Conservation (phyloP, 2,113 vertebrate genomes). For the Thunnus maccoyii region DNA sequence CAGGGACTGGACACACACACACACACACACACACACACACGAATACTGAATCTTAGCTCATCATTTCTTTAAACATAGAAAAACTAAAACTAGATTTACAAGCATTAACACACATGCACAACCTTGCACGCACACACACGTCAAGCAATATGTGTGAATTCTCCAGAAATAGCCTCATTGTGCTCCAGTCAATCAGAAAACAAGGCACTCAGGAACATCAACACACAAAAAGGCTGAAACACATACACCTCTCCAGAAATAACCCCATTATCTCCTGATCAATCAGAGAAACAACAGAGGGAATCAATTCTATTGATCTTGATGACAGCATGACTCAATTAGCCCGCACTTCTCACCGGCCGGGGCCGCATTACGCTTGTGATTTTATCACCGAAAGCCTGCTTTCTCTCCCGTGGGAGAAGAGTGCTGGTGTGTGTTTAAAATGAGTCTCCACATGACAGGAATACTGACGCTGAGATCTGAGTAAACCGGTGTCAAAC, state of each 20-base stretch:
- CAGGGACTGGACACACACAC: background rate
- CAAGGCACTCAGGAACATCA: background rate
- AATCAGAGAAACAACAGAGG: constrained; percentile 51
- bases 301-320: constrained; percentile 47
- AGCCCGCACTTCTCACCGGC: constrained; percentile 4
- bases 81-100: background rate
- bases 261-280: constrained; percentile 46
- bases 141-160: background rate
- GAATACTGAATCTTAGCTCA: background rate
- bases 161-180: constrained; percentile 23
- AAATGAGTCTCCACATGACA: constrained; percentile 3
- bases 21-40: background rate
- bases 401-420: constrained; percentile 29
- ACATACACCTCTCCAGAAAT: constrained; percentile 3
- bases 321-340: constrained; percentile 45
- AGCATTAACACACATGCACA: background rate
- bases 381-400: constrained; percentile 40
- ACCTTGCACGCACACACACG: background rate
- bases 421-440: background rate
- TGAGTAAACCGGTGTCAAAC: background rate
- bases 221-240: background rate
- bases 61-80: constrained; percentile 11
- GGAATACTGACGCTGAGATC: background rate
- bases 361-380: background rate
- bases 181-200: constrained; percentile 26